Base-by-base conservation (phyloP, 2,113 vertebrate species). In the Seriola dumerili region DNA sequence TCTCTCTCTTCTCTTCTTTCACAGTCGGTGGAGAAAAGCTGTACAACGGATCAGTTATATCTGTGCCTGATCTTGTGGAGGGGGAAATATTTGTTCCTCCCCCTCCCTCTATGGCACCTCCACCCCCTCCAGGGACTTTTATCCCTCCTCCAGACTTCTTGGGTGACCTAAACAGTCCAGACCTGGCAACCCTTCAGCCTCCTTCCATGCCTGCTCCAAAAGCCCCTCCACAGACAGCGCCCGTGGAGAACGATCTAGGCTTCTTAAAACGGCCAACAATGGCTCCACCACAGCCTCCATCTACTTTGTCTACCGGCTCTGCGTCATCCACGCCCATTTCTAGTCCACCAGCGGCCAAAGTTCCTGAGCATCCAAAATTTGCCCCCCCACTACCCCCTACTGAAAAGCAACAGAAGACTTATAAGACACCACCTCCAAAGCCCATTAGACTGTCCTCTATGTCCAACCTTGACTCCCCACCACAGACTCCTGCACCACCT, bases 61-160 rank as follows among this genome's bases (percentile, higher is more conserved):
- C 88, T 46, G 50, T 92, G n/a, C 76, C 88, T n/a, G 89, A 94
- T 16, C 90, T 92, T 2, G 65, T 84, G 63, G 95, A 96, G 11
- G 95, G 95, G 29, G 94, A 95, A 4, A 90, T 95, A 68, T 82
- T 94, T 62, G 94, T 96, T 84, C 97, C 97, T 29, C 96, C 97
- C 0, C 97, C 96, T 0, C 97, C 97, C 0, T 93, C 96, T 0
- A 81, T 93, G 0, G 95, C 95, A 46, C 95, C 96, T 17, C 96
- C 96, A n/a, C 94, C 93, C 10, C 95, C 94, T 54, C 95, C 96
- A 36, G 89, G 92, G 13, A 50, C 50, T 32, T 92, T 91, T 25
- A 32, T 89, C 32, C 83, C 73, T 2, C 91, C 91, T 48, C 91
- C 80, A 86, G 89, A 92, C 78, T 94, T 94, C 72, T 67, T 90